Percentiles rank a stretch among this genome's conserved stretches.
phyloP scores from a whole-genome alignment of 2,113 vertebrate species.

The Prionailurus viverrinus region DNA sequence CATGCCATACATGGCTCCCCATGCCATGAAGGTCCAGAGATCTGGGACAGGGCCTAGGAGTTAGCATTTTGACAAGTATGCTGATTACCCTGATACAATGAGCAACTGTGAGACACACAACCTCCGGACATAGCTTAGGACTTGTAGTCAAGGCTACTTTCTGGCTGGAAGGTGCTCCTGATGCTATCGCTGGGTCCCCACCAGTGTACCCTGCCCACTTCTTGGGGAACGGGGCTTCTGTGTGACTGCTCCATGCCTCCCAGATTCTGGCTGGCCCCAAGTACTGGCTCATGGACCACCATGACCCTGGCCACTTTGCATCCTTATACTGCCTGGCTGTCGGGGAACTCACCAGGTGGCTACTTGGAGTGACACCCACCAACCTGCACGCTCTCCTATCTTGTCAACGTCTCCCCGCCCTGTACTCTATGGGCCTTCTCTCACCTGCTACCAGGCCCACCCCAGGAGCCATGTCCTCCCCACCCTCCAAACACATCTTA shows the following conservation, averaged over 20 bases:
- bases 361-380: background rate
- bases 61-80: background rate
- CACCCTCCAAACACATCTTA: background rate
- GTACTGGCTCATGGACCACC: background rate
- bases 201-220: background rate
- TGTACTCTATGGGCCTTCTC: background rate
- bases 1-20: no score
- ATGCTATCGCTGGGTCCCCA: background rate
- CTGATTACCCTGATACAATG: no score
- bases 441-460: background rate
- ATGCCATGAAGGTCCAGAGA: no score
- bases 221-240: background rate
- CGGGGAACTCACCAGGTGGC: background rate
- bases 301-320: background rate
- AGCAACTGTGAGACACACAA: background rate
- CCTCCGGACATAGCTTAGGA: background rate
- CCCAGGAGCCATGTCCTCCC: rapidly evolving
- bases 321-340: background rate
- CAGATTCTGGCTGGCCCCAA: background rate
- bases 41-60: background rate
- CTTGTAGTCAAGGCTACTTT: background rate
- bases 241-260: background rate
- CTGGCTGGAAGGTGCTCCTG: no score
- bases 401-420: no score
- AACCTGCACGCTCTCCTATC: background rate